These are phyloP conservation scores for Muscina levida DNA, from an alignment of 2,888 invertebrate species.

Conservation along the genomic window DNA sequence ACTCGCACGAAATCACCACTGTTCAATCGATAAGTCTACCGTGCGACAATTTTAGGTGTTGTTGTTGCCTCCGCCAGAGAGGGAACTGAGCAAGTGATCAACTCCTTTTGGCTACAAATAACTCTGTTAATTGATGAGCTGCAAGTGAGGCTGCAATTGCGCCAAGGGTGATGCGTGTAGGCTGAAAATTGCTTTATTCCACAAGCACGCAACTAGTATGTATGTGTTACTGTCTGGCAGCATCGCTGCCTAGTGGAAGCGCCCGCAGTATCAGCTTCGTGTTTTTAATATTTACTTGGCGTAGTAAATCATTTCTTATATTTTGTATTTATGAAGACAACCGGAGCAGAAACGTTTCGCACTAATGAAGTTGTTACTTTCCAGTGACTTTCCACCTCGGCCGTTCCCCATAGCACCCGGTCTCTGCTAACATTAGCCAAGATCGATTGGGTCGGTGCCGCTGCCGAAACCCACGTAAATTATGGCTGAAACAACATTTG, in stretches of 20 bases:
- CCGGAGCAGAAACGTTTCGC: slow-evolving; percentile 11
- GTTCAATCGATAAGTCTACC: not conserved
- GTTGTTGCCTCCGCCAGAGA: too few relatives aligned
- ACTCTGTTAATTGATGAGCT: not conserved
- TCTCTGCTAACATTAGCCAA: not conserved
- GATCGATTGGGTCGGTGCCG: slow-evolving; percentile 37
- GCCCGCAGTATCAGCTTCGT: not conserved
- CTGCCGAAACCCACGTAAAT: slow-evolving; percentile 56
- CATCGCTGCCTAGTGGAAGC: too few relatives aligned
- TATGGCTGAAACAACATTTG: slow-evolving; percentile 31
- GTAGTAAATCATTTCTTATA: slow-evolving; percentile 41
- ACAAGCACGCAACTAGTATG: slow-evolving; percentile 13
- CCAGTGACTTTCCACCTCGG: not conserved
- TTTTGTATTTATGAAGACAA: slow-evolving; percentile 23
- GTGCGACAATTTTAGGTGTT: too few relatives aligned
- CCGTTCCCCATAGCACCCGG: slow-evolving; percentile 39
- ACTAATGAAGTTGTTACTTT: slow-evolving; percentile 51
- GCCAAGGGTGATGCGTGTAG: slow-evolving; percentile 68
- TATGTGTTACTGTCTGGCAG: slow-evolving; percentile 3
- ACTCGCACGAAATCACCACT: slow-evolving; percentile 29
- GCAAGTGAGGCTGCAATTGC: not conserved
- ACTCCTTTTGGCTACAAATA: not conserved
- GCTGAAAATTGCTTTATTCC: slow-evolving; percentile 76
- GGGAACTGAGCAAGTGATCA: not conserved
- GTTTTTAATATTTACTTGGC: slow-evolving; percentile 27